phyloP scores from a whole-genome alignment of 2,113 vertebrate genomes.

The Clarias batrachus region DNA sequence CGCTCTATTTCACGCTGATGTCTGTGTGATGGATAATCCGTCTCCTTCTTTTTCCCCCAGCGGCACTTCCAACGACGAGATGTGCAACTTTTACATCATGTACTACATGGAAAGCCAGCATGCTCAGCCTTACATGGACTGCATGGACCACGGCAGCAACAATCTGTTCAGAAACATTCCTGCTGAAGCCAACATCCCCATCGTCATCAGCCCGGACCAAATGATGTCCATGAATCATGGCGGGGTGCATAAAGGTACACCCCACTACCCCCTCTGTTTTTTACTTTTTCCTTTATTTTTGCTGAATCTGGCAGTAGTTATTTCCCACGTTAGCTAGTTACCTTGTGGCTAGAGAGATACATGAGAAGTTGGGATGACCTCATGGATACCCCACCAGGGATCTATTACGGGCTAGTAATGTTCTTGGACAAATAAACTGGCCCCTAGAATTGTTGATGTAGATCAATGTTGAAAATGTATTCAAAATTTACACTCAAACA shows the following conservation, averaged over 20 bases:
- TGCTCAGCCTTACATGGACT: conserved; percentile 86
- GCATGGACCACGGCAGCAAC: conserved; percentile 77
- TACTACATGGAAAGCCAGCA: conserved; percentile 95
- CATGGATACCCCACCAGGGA: neutral
- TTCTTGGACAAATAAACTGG: neutral
- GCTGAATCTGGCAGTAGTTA: neutral
- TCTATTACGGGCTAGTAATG: neutral
- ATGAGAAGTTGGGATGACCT: neutral
- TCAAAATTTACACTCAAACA: neutral
- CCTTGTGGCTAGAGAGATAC: neutral
- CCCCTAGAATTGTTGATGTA: neutral
- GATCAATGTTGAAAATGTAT: neutral
- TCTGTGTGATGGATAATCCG: neutral
- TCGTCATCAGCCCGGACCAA: conserved; percentile 76
- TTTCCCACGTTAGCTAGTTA: neutral
- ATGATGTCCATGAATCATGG: conserved; percentile 77
- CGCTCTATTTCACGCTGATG: neutral
- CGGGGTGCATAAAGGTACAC: conserved; percentile 74
- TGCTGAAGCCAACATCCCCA: conserved; percentile 83
- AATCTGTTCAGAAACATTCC: conserved; percentile 85
- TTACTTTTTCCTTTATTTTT: neutral
- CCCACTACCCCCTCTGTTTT: neutral
- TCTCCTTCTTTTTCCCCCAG: conserved; percentile 66
- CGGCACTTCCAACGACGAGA: conserved; percentile 89
- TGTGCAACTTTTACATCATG: conserved; percentile 99